Base-by-base conservation (phyloP, 2,113 vertebrate species). In the Vicugna pacos region DNA sequence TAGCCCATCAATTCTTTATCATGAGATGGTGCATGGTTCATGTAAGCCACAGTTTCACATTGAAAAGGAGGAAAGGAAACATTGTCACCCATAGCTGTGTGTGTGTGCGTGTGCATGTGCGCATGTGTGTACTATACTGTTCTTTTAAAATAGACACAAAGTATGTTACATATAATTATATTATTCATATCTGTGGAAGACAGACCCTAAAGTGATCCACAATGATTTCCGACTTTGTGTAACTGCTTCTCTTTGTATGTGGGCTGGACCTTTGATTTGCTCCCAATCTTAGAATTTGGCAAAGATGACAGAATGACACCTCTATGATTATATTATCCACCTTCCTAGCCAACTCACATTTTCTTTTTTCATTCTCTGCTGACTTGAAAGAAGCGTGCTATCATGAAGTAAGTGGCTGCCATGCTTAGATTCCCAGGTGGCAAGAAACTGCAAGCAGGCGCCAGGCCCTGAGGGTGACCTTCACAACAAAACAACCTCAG, bases 51-150 rank as follows among this genome's bases (percentile, higher is more conserved):
- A 5, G 52, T 50, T 93, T 89, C 67, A 48, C 7, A 52, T 0
- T 50, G 22, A 60, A 60, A 62, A 24, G n/a, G 52, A 60, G 7
- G n/a, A 72, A 56, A 82, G 73, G 4, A 73, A 75, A 82, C 42
- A 20, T 0, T 46, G 3, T 82, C 38, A 70, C 0, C 20, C 19
- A 13, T 48, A 38, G 2, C 70, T 76, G 1, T 42, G 5, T 28
- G 30, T 75, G 4, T 20, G 0, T 48, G 3, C 42, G 4, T 56
- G 12, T 15, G 2, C 82, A 20, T 28, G 6, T 13, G 15, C 46
- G 28, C 28, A 10, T 26, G 5, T 30, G 4, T 46, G 16, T 85
- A 46, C 2, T 16, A 15, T 0, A 81, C 10, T 20, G 2, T 48
- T 3, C 82, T 35, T 28, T 87, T 64, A 7, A 46, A 73, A 93